phyloP scores from a whole-genome alignment of 1,140 invertebrate species.

The Matsumurasca onukii region DNA sequence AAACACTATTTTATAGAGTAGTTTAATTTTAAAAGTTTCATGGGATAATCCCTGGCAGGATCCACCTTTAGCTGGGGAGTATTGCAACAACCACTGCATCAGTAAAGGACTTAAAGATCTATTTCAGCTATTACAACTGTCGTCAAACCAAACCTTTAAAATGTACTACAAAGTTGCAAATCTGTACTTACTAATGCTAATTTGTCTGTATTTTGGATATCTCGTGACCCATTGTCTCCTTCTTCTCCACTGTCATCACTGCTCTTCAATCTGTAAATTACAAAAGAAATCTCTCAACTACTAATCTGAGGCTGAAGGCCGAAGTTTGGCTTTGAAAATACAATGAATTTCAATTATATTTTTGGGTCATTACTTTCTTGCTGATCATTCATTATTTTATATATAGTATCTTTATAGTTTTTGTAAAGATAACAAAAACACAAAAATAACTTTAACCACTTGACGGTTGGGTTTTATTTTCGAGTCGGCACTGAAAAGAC shows the following conservation, averaged over 20 bases:
- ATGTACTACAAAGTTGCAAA: conserved; percentile 21
- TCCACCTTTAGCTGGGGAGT: neutral
- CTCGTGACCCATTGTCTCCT: conserved; percentile 49
- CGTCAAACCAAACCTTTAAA: conserved; percentile 9
- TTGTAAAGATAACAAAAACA: too few relatives aligned
- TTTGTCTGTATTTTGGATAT: conserved; percentile 49
- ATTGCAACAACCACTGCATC: conserved; percentile 26
- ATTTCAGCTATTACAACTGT: conserved; percentile 10
- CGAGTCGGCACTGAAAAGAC: too few relatives aligned
- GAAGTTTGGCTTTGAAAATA: too few relatives aligned
- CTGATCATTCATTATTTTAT: too few relatives aligned
- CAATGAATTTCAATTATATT: too few relatives aligned
- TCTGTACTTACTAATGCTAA: conserved; percentile 48
- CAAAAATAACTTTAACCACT: too few relatives aligned
- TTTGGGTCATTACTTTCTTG: too few relatives aligned
- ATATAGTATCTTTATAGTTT: too few relatives aligned
- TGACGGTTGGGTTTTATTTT: too few relatives aligned
- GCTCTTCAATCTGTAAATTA: conserved; percentile 55
- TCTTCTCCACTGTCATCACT: conserved; percentile 60
- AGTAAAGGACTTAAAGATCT: conserved; percentile 29
- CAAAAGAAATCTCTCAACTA: too few relatives aligned
- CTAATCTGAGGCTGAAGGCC: too few relatives aligned
- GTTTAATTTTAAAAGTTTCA: conserved; percentile 17
- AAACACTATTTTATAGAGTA: neutral
- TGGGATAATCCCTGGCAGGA: neutral